Base-by-base conservation (phyloP, 2,797 vertebrate species). In the Ctenochaetus hawaiiensis region DNA sequence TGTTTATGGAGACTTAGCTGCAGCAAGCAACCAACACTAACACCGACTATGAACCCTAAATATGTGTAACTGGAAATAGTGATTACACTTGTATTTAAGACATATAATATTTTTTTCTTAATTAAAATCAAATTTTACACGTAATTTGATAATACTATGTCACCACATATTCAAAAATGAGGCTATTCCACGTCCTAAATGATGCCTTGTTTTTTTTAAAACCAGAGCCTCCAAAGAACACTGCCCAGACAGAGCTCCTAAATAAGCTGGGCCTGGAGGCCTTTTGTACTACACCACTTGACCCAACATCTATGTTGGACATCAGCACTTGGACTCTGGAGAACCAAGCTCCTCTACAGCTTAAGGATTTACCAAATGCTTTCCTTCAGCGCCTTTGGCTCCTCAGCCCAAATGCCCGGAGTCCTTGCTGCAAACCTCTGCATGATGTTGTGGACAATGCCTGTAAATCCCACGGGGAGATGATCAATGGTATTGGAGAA, bases 301-400 rank as follows among this genome's bases (percentile, higher is more conserved):
- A 94, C 45, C 79, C 86, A 67, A 80, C 85, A 1, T 85, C 81
- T 47, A 89, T 95, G 81, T 43, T 93, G 54, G 81, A 92, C 73
- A 89, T 94, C 70, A 90, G 62, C 64, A 89, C 89, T 54, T 93
- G 93, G 91, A 86, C 64, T 67, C 58, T 90, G 20, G 88, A 93
- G 22, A 87, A 81, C 18, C 47, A 78, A 16, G 9, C 76, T 53
- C 88, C 93, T 43, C 44, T 52, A 30, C 75, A 87, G 34, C 68
- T 82, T n/a, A 89, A 83, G 57, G 85, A 94, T 76, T 87, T 95
- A 39, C 92, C 93, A 48, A 75, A 76, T 30, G 71, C 90, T 48
- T 95, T 95, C 77, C 91, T 95, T 17, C 85, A 73, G 5, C 89
- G 80, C 0, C 93, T 95, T 61, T 95, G 94, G 94, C 64, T 94